Conservation (phyloP, 2,888 invertebrate genomes). For the Gastrophysa polygoni region DNA sequence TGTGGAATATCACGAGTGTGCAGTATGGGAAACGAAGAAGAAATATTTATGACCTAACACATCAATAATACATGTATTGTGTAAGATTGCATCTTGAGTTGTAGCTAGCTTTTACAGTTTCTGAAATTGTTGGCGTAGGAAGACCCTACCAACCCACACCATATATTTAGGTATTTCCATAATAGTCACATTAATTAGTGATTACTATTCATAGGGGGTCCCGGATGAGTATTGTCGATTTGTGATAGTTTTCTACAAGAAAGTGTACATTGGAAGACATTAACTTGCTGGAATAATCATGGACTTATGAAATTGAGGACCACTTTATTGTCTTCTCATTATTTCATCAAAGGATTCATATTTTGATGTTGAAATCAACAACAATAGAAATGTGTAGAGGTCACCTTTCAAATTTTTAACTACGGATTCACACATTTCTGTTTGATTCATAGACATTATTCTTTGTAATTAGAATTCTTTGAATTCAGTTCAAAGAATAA, state of each 20-base stretch:
- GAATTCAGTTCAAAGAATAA: too few relatives aligned
- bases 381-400: too few relatives aligned
- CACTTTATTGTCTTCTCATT: too few relatives aligned
- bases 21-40: neutral
- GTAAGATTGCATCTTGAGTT: neutral
- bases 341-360: too few relatives aligned
- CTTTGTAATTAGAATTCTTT: too few relatives aligned
- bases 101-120: neutral
- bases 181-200: neutral
- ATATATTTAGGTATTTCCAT: neutral
- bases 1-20: too few relatives aligned
- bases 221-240: neutral
- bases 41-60: neutral
- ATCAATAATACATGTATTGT: neutral
- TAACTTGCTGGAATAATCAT: neutral
- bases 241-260: neutral
- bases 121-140: neutral
- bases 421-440: too few relatives aligned
- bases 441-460: too few relatives aligned
- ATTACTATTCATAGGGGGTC: conserved; percentile 1
- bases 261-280: neutral
- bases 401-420: too few relatives aligned
- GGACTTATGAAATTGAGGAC: neutral
- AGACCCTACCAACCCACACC: neutral
- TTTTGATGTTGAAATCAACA: too few relatives aligned